Base-by-base conservation (phyloP, 2,113 vertebrate species). In the Morone chrysops region DNA sequence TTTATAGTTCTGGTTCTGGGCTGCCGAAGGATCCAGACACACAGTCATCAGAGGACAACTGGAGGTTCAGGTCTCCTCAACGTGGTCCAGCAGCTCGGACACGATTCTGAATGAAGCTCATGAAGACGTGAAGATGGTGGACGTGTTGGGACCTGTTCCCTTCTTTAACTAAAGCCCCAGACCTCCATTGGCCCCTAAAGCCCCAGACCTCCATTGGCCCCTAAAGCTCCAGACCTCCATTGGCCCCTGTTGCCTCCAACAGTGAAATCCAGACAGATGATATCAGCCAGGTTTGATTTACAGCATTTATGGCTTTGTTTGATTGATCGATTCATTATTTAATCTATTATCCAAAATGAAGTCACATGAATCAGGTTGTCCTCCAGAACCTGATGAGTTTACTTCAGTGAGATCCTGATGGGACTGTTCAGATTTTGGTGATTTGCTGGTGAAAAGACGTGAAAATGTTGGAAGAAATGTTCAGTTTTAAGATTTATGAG, bases 371-470 rank as follows among this genome's bases (percentile, higher is more conserved):
- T 53, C 11, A 6, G 2, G 4, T 8, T 17, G 16, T 18, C 59
- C 59, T 14, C 56, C 25, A 38, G 8, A 40, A 62, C 10, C 31
- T 14, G 59, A 61, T 18, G 16, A 5, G 8, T 40, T 62, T 18
- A 61, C 14, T 9, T 45, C 8, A 9, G 10, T 45, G 8, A 48
- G 45, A 48, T 16, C 14, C 13, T 48, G 47, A 31, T 14, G 14
- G 47, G 47, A 48, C 47, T 16, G 47, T 14, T 48, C 13, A 48
- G 45, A 31, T 31, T 79, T 82, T 82, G 84, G 84, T 75, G 65
- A 45, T 76, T 69, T 87, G 85, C 85, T 87, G 85, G 80, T 87
- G 71, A 36, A 36, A 47, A 48, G 17, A 56, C 1, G 61, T 41
- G 40, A 63, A 63, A 25, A 71, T 10, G 66, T 82, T 82, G 80